Base-by-base conservation (phyloP, 1,140 invertebrate genomes). In the Propsilocerus akamusi region DNA sequence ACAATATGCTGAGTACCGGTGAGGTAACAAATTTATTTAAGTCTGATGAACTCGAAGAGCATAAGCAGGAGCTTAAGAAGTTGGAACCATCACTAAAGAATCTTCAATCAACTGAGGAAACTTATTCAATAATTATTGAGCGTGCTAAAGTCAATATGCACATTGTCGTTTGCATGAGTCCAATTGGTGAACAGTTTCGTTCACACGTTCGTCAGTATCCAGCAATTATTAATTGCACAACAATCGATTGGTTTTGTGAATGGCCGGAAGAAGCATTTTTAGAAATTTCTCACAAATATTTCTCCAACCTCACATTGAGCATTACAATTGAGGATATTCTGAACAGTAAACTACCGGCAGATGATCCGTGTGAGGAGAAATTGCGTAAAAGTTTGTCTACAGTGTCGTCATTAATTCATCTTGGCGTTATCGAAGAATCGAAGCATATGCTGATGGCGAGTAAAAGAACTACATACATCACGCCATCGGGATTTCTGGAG, bases 231-330 rank as follows among this genome's bases (percentile, higher is more conserved):
- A 90, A 87, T 67, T 80, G 78, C 55, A 86, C 84, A 4, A 90
- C 86, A 5, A 87, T 89, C 25, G 85, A 91, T 67, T 92, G 86
- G 84, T 89, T 89, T 60, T 71, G 78, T 58, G 80, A 87, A 58
- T 93, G 88, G 86, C 84, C 86, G 0, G 71, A 76, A 50, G 81
- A 87, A 61, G 86, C 87, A n/a, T 67, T 92, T 14, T 67, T 90
- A 10, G 86, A 89, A 68, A 84, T 91, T 8, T 80, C 81, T 25
- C 72, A 76, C 55, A 80, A 79, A 65, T 83, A 79, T 64, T 66
- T 83, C 26, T n/a, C n/a, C n/a, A n/a, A n/a, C n/a, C n/a, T n/a
- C n/a, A n/a, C n/a, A n/a, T n/a, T n/a, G n/a, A n/a, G n/a, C n/a
- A n/a, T n/a, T n/a, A n/a, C n/a, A n/a, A n/a, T n/a, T n/a, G n/a